Conservation (phyloP, 2,888 invertebrate genomes). For the Megamerina dolium region DNA sequence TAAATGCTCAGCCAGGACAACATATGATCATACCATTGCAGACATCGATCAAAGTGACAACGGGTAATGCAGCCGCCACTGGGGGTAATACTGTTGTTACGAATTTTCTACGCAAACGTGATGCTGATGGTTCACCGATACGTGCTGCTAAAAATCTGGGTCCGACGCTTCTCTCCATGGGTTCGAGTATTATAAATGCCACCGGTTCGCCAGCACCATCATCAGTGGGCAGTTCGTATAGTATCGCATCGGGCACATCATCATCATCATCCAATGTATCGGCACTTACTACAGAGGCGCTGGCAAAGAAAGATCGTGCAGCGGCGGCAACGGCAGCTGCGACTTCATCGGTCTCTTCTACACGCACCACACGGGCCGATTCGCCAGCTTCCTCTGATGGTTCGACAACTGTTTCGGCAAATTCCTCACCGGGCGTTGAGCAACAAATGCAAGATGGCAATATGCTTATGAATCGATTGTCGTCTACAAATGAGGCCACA, state of each 20-base stretch:
- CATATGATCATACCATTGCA: conserved; percentile 46
- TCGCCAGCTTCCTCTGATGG: conserved; percentile 55
- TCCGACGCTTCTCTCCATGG: conserved; percentile 45
- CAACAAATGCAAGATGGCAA: conserved; percentile 51
- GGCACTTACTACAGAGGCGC: conserved; percentile 28
- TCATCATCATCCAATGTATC: conserved; percentile 1
- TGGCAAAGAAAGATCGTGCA: conserved; percentile 34
- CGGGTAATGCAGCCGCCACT: conserved; percentile 28
- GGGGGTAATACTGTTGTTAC: conserved; percentile 25
- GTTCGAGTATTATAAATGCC: conserved; percentile 16
- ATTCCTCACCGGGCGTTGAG: conserved; percentile 69
- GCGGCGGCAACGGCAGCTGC: conserved; percentile 1
- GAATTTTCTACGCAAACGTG: conserved; percentile 78
- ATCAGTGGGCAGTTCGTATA: conserved; percentile 26
- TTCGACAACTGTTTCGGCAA: conserved; percentile 82
- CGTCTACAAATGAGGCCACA: conserved; percentile 30
- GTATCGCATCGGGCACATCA: conserved; percentile 19
- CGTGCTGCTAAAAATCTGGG: conserved; percentile 61
- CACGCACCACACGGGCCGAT: conserved; percentile 32
- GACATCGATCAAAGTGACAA: conserved; percentile 41
- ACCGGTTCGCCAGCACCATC: conserved; percentile 20
- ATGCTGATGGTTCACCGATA: conserved; percentile 64
- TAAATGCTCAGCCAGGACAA: conserved; percentile 25
- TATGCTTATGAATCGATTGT: conserved; percentile 34
- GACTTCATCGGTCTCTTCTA: conserved; percentile 8